Evolutionary conservation across 1,140 invertebrate species (phyloP), one percentile per base, ranked within the genome.

Genomic region (Aethina tumida): DNA sequence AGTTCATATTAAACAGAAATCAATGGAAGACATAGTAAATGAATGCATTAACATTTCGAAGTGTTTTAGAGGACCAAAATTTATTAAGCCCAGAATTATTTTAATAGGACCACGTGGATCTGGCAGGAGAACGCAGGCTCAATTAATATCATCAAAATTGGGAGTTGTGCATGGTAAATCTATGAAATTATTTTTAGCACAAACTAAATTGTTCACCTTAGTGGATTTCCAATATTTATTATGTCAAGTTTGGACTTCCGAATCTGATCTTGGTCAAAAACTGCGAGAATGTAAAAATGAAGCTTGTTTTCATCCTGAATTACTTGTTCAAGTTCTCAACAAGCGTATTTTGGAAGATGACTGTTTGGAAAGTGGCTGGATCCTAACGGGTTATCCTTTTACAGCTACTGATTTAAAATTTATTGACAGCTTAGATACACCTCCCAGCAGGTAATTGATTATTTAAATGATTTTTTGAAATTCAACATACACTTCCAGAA

Each of bases 341-440:
- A 62, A 68, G 25, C 56, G 68, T 0, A 55, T 70, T 28, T 45
- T 71, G 33, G 46, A 69, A 53, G 36, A 67, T 39, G 73, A 75
- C 37, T 75, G 71, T 47, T 49, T 75, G 9, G 63, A 67, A 21
- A 58, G 63, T 24, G 77, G 77, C 0, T 79, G 74, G 73, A 62
- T 79, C 13, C 50, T 79, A 17, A 72, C 66, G 7, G 68, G 66
- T 4, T 77, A 68, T 49, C 73, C 74, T 0, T 61, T 57, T 6
- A 65, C 54, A 3, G 64, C 67, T 0, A 50, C 59, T 0, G 75
- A 79, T 43, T 74, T 79, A 34, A 67, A 71, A 47, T 46, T 67
- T n/a, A n/a, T n/a, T n/a, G n/a, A n/a, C n/a, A n/a, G n/a, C 7
- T 47, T n/a, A n/a, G n/a, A n/a, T n/a, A n/a, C n/a, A n/a, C n/a